Percentiles rank a stretch among this genome's conserved stretches.
These are phyloP conservation scores for Battus philenor DNA, from an alignment of 1,140 invertebrate species.

Conservation along the genomic window DNA sequence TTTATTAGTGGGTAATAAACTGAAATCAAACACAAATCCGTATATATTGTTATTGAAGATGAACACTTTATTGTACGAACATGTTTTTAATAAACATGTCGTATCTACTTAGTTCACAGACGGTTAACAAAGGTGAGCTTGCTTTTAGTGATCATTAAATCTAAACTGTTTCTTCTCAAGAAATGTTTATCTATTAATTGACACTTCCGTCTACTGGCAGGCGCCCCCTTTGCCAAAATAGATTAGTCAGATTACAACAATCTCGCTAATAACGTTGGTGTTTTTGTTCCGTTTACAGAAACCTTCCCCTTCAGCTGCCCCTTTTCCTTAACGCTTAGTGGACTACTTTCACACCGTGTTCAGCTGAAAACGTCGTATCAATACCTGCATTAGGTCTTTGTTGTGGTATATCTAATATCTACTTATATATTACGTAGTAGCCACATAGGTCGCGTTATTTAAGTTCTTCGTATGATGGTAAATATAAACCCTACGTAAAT, in stretches of 20 bases:
- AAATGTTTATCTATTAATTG: constrained; percentile 40
- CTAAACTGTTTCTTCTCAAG: constrained; percentile 6
- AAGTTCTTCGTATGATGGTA: too few relatives aligned
- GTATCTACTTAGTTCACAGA: too few relatives aligned
- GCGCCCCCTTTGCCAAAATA: constrained; percentile 63
- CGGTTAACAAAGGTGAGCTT: too few relatives aligned
- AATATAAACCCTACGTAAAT: too few relatives aligned
- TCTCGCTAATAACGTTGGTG: constrained; percentile 74
- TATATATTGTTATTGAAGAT: too few relatives aligned
- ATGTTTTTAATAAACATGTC: too few relatives aligned
- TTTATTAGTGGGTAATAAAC: too few relatives aligned
- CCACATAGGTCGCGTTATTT: background rate
- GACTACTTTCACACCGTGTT: constrained; percentile 43
- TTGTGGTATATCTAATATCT: too few relatives aligned
- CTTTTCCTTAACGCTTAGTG: constrained; percentile 52
- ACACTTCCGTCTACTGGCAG: constrained; percentile 36
- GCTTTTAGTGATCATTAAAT: too few relatives aligned
- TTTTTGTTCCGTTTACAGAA: constrained; percentile 72
- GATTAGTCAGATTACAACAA: constrained; percentile 77
- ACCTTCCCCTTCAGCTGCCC: constrained; percentile 49
- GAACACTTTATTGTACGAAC: too few relatives aligned
- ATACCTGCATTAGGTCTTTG: too few relatives aligned
- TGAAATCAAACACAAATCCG: too few relatives aligned
- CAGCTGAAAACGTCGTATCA: constrained; percentile 3
- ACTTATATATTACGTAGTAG: background rate